A percentile compares a stretch with the other conserved stretches of the same genome.
Conservation (phyloP, 2,888 invertebrate species). For the Pseudeuparius sepicola region DNA sequence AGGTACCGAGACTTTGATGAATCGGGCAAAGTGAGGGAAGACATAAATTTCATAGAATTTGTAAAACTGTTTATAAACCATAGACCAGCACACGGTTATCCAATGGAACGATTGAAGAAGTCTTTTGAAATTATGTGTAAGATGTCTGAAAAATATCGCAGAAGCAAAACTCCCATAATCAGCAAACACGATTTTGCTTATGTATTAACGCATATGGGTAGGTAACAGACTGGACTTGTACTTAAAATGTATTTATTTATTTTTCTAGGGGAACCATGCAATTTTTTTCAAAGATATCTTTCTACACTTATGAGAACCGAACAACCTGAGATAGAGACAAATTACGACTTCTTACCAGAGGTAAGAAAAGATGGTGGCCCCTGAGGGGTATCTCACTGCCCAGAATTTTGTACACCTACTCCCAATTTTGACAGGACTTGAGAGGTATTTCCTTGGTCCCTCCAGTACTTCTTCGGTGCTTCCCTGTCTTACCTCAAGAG, state of each 20-base stretch:
- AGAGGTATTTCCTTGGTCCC: no score
- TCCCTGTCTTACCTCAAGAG: no score
- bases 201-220: no score
- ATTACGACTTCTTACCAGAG: conserved; percentile 29
- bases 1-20: conserved; percentile 43
- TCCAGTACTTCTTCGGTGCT: no score
- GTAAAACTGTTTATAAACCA: conserved; percentile 58
- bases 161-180: conserved; percentile 21
- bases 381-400: no score
- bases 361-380: conserved; percentile 26
- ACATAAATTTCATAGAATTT: conserved; percentile 56
- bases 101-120: conserved; percentile 37
- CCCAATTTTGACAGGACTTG: no score
- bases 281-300: conserved; percentile 27
- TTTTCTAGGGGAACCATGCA: conserved; percentile 28
- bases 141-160: conserved; percentile 19
- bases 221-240: no score
- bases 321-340: conserved; percentile 19
- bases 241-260: no score
- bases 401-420: no score
- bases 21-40: conserved; percentile 39
- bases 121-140: conserved; percentile 40
- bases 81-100: conserved; percentile 49
- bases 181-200: conserved; percentile 26
- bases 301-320: conserved; percentile 26